Conservation (phyloP, 2,888 invertebrate genomes). For the Eucriotettix oculatus region DNA sequence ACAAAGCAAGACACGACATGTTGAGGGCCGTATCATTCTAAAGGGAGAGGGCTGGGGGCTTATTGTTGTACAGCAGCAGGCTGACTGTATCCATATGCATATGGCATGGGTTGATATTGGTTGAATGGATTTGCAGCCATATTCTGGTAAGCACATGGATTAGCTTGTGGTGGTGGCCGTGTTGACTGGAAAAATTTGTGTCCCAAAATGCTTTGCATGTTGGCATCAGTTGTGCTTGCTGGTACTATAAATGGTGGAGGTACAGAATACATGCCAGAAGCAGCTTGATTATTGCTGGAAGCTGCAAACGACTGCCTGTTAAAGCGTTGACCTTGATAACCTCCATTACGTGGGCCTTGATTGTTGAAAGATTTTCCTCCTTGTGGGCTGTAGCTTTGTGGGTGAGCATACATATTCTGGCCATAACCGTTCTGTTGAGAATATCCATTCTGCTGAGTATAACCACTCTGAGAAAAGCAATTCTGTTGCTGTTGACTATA, state of each 20-base stretch:
- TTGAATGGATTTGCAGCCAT: constrained; percentile 34
- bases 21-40: constrained; percentile 1
- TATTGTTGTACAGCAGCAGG: constrained; percentile 48
- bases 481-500: constrained; percentile 8
- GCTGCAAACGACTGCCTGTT: constrained; percentile 17
- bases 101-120: constrained; percentile 31
- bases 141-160: constrained; percentile 40
- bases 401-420: constrained; percentile 13
- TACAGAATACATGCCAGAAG: constrained; percentile 25
- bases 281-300: constrained; percentile 15
- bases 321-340: constrained; percentile 20
- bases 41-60: constrained; percentile 20
- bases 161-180: constrained; percentile 33
- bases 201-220: constrained; percentile 38
- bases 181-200: constrained; percentile 61
- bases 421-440: constrained; percentile 21
- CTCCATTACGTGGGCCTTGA: constrained; percentile 8
- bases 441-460: constrained; percentile 16
- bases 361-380: constrained; percentile 4
- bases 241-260: constrained; percentile 23
- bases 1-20: constrained; percentile 6
- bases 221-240: constrained; percentile 29
- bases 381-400: background rate
- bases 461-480: constrained; percentile 6
- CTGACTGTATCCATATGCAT: constrained; percentile 16